These are phyloP conservation scores for Phallusia fumigata DNA, from an alignment of 23 tunicate genomes.

Conservation along the genomic window DNA sequence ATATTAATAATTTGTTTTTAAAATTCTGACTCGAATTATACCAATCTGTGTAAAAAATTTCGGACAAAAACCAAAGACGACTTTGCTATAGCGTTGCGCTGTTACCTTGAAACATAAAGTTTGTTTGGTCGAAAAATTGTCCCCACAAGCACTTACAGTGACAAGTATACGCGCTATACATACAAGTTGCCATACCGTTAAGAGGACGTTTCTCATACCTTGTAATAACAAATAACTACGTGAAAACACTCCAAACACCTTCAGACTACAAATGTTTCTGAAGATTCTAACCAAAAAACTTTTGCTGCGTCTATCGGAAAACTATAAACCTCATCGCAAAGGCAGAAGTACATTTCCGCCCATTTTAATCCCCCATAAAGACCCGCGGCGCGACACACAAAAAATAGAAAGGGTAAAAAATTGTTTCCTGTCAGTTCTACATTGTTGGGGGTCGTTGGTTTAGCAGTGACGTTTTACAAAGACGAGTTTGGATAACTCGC, in stretches of 20 bases:
- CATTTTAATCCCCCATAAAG: too few relatives aligned
- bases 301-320: too few relatives aligned
- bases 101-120: background rate
- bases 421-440: slow-evolving; percentile 1
- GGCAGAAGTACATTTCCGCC: too few relatives aligned
- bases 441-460: slow-evolving; percentile 1
- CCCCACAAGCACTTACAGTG: slow-evolving; percentile 8
- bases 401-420: background rate
- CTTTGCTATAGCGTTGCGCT: background rate
- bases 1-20: too few relatives aligned
- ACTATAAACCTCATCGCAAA: too few relatives aligned
- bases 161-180: slow-evolving; percentile 7
- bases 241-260: background rate
- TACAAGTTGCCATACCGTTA: slow-evolving; percentile 2
- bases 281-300: too few relatives aligned
- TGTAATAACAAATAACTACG: background rate
- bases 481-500: slow-evolving; percentile 8
- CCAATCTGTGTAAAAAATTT: background rate
- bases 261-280: background rate
- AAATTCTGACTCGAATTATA: background rate
- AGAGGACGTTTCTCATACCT: background rate
- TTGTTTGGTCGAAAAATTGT: background rate
- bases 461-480: background rate
- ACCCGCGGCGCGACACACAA: background rate
- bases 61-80: background rate